These are phyloP conservation scores for Macrotrachela quadricornifera DNA, from an alignment of 1,140 invertebrate species.

Conservation along the genomic window DNA sequence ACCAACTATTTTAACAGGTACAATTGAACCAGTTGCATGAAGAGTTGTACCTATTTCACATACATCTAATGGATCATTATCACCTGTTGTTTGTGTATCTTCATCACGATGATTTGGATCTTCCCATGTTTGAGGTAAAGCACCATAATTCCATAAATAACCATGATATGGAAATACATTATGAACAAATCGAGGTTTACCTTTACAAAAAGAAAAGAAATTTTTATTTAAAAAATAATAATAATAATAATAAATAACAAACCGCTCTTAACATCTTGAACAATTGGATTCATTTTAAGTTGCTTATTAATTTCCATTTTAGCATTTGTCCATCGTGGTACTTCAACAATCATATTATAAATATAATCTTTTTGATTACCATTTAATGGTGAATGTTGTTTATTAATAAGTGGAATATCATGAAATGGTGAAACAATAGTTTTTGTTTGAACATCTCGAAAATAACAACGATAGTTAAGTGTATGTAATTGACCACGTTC, in stretches of 20 bases:
- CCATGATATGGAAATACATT: conserved; percentile 97
- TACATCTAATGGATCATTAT: conserved; percentile 96
- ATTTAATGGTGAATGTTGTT: conserved; percentile 17
- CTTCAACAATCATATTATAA: conserved; percentile 87
- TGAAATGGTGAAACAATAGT: conserved; percentile 80
- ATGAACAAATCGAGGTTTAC: conserved; percentile 72
- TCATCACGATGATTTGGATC: conserved; percentile 72
- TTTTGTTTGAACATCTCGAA: conserved; percentile 24
- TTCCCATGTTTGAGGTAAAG: conserved; percentile 94
- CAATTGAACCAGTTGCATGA: conserved; percentile 56
- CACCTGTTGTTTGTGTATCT: conserved; percentile 72
- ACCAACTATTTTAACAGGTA: conserved; percentile 76
- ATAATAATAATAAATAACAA: no score
- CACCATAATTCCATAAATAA: conserved; percentile 99
- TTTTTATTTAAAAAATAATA: no score
- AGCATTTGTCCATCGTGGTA: conserved; percentile 93
- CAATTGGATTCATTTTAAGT: conserved; percentile 82
- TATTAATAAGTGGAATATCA: conserved; percentile 78
- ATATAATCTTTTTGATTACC: conserved; percentile 8
- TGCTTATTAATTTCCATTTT: conserved; percentile 79
- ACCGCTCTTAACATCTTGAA: conserved; percentile 77
- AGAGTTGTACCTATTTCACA: conserved; percentile 66
- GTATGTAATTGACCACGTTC: conserved; percentile 7
- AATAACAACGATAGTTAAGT: neutral
- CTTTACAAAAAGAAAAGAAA: conserved; percentile 32